These are phyloP conservation scores for Hylaea fasciaria DNA, from an alignment of 2,888 invertebrate species.

Conservation along the genomic window DNA sequence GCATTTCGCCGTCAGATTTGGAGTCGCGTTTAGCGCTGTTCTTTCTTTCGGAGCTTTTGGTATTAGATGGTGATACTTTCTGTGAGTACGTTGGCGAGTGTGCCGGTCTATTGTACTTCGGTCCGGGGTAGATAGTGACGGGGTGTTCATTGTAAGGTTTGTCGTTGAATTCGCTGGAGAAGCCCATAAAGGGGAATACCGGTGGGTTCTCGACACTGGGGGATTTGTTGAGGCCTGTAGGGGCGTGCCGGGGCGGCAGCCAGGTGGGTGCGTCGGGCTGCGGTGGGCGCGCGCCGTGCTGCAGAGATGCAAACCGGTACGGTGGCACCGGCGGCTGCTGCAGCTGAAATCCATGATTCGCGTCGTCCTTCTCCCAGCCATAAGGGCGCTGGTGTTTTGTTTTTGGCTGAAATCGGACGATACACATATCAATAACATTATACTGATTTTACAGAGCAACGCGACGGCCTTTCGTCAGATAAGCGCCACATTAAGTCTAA, in stretches of 20 bases:
- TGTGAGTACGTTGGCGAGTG: slow-evolving; percentile 77
- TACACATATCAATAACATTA: neutral
- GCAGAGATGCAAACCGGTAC: slow-evolving; percentile 88
- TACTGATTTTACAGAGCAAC: too few species aligned
- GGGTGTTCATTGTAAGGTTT: slow-evolving; percentile 87
- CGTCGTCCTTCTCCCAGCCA: slow-evolving; percentile 88
- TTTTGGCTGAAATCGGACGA: slow-evolving; percentile 85
- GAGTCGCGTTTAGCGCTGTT: slow-evolving; percentile 68
- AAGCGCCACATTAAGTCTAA: too few species aligned
- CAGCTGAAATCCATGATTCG: slow-evolving; percentile 65
- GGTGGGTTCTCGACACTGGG: slow-evolving; percentile 77
- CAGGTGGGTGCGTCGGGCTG: slow-evolving; percentile 57
- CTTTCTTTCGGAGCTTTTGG: slow-evolving; percentile 69
- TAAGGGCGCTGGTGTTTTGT: slow-evolving; percentile 90
- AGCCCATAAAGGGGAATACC: slow-evolving; percentile 81
- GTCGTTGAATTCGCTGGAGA: slow-evolving; percentile 78
- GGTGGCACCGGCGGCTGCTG: slow-evolving; percentile 86
- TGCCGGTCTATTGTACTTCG: slow-evolving; percentile 71
- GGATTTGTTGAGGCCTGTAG: slow-evolving; percentile 65
- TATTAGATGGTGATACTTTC: slow-evolving; percentile 75
- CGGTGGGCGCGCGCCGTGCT: slow-evolving; percentile 84
- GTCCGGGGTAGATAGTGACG: slow-evolving; percentile 87
- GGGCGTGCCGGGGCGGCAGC: slow-evolving; percentile 72
- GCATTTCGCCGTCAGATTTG: slow-evolving; percentile 75
- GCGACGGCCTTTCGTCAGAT: too few species aligned